These are phyloP conservation scores for Platerodrilus igneus DNA, from an alignment of 2,888 invertebrate genomes.

Conservation along the genomic window DNA sequence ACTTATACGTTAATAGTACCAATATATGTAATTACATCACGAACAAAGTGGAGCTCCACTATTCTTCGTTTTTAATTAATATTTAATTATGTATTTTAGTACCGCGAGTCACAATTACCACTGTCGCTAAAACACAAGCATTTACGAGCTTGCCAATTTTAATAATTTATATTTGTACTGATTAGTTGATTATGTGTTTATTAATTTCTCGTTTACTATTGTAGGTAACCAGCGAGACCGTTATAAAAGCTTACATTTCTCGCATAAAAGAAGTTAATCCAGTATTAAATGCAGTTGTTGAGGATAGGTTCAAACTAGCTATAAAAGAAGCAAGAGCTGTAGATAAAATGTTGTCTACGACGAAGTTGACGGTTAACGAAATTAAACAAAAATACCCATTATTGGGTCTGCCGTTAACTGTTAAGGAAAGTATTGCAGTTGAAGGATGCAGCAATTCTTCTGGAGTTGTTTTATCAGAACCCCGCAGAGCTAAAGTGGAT, in stretches of 20 bases:
- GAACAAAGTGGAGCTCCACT: no score
- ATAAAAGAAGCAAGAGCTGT: constrained; percentile 68
- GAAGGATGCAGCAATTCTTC: constrained; percentile 70
- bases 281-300: constrained; percentile 73
- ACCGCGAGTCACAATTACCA: no score
- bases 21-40: no score
- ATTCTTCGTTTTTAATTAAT: no score
- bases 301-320: constrained; percentile 71
- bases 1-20: no score
- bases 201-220: no score
- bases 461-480: constrained; percentile 58
- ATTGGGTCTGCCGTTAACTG: constrained; percentile 79
- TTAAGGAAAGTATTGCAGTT: constrained; percentile 77
- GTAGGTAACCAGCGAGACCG: constrained; percentile 66
- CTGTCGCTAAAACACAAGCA: no score
- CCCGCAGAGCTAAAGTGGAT: constrained; percentile 61
- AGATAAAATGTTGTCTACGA: constrained; percentile 53
- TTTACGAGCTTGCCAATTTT: no score
- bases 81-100: no score
- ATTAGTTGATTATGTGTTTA: no score
- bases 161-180: no score
- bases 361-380: constrained; percentile 8
- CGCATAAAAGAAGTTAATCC: constrained; percentile 76
- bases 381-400: constrained; percentile 55
- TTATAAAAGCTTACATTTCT: constrained; percentile 68